Evolutionary conservation across 2,888 invertebrate species (phyloP), one percentile per base, ranked within the genome.

Genomic region (Pogonocherus hispidulus): DNA sequence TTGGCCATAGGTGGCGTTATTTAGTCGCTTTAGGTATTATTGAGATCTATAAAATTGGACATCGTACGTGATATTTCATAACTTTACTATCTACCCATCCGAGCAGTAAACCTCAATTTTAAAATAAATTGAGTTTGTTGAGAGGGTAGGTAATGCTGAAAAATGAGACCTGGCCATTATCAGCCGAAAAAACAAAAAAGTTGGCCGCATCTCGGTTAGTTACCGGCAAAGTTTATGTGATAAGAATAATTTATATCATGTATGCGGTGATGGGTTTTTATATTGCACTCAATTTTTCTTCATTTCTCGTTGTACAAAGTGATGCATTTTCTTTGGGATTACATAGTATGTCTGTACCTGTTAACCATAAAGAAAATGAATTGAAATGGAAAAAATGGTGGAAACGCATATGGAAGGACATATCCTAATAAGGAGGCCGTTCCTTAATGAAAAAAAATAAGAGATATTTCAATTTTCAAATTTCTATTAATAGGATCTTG

Each of bases 11-110:
- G 57, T 64, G 67, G 69, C 64, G 69, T 67, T 59, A 65, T 74
- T 70, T 72, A 72, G 72, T 74, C 71, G 66, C 56, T 63, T 68
- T 65, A 68, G 70, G 56, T 65, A 57, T 66, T 67, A 63, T 65
- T 20, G 57, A 56, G 66, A 67, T 67, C 68, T 56, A 70, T 66
- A 68, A 71, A 73, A 73, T 68, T 66, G 71, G 67, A 67, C 65
- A 57, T 49, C 46, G 57, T 65, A 65, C 65, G 65, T 65, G 65
- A 65, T 65, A 65, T 65, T 57, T 65, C 57, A 65, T 57, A 51
- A 65, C 57, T 57, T 57, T 64, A 27, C 55, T 54, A 51, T 62
- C 62, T 62, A 32, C 23, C 9, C 22, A 44, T 18, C 49, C 51
- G 19, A 46, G 19, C 44, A 63, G 46, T 57, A 67, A 63, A 67